phyloP scores from a whole-genome alignment of 2,888 invertebrate species.

The Liopterus haemorrhoidalis region DNA sequence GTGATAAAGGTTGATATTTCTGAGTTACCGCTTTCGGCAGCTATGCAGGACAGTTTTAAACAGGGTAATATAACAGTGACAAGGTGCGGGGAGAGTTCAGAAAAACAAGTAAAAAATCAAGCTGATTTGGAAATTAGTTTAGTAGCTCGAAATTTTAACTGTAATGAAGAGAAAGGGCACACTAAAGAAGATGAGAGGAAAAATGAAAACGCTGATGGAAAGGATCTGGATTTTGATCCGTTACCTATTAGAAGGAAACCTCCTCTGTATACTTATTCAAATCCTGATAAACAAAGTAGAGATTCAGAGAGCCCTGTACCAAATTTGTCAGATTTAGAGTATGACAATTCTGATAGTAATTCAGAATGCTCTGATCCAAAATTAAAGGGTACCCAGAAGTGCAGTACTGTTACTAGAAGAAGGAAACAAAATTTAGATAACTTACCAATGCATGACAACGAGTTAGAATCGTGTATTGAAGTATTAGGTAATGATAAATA shows the following conservation, averaged over 20 bases:
- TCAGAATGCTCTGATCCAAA: slow-evolving; percentile 21
- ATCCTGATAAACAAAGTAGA: slow-evolving; percentile 57
- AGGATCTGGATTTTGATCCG: slow-evolving; percentile 52
- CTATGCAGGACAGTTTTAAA: slow-evolving; percentile 40
- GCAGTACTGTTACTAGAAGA: slow-evolving; percentile 16
- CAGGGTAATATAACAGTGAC: slow-evolving; percentile 31
- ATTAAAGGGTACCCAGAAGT: slow-evolving; percentile 18
- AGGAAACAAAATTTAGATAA: slow-evolving; percentile 24
- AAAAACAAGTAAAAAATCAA: slow-evolving; percentile 13
- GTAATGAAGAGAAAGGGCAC: slow-evolving; percentile 6
- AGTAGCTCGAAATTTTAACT: slow-evolving; percentile 12
- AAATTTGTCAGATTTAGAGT: slow-evolving; percentile 25
- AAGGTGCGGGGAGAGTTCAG: not conserved
- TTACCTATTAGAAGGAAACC: slow-evolving; percentile 66
- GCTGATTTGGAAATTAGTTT: slow-evolving; percentile 19
- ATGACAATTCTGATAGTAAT: slow-evolving; percentile 21
- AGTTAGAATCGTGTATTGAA: slow-evolving; percentile 20
- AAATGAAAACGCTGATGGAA: slow-evolving; percentile 33
- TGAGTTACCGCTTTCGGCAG: slow-evolving; percentile 35
- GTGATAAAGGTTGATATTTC: slow-evolving; percentile 23
- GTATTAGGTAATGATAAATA: slow-evolving; percentile 26
- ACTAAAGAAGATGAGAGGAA: slow-evolving; percentile 13
- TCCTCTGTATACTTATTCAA: slow-evolving; percentile 72
- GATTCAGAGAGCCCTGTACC: slow-evolving; percentile 40
- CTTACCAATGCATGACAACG: slow-evolving; percentile 13